Evolutionary conservation across 2,888 invertebrate genomes (phyloP), one percentile per base, ranked within the genome.

Genomic region (Drosophila meridiana): DNA sequence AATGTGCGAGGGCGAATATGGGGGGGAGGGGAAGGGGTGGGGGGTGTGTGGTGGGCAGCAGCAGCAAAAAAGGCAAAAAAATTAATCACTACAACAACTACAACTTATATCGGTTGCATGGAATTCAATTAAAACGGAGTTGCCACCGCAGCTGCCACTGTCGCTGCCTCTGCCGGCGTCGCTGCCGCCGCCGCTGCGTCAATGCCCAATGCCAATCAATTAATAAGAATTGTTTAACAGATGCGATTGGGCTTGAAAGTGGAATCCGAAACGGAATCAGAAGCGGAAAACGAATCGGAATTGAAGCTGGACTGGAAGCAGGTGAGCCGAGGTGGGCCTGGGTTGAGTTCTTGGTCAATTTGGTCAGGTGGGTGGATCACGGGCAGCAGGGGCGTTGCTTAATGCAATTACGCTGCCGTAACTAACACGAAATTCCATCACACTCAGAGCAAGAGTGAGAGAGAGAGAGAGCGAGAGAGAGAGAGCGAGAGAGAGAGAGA

Each of bases 41-140:
- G 7, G 26, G n/a, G n/a, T n/a, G n/a, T 6, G 43, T 11, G 20
- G 20, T 20, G 47, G 43, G 20, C 42, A 30, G 11, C 5, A 5
- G 3, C 40, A 32, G 7, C 30, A 32, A 4, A 6, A 32, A 32
- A 13, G 20, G 20, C 20, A 20, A 20, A 20, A 20, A 20, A 20
- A 20, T 20, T 0, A 20, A 20, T 20, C 20, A 20, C 20, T 1
- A 20, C 26, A 57, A 50, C 26, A 52, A 32, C 34, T 42, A 7
- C n/a, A 38, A 64, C 58, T 32, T 34, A 38, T 50, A 43, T 42
- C 52, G 36, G 38, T 32, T 71, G 42, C 43, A 32, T 74, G 78
- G 69, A 87, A 89, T 87, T 85, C 87, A 85, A 85, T 87, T 84
- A 86, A 84, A 87, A 82, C 65, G 47, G 67, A 73, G 67, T 71